A percentile compares a stretch with the other conserved stretches of the same genome.
phyloP scores from a whole-genome alignment of 2,113 vertebrate species.

The Buteo buteo region DNA sequence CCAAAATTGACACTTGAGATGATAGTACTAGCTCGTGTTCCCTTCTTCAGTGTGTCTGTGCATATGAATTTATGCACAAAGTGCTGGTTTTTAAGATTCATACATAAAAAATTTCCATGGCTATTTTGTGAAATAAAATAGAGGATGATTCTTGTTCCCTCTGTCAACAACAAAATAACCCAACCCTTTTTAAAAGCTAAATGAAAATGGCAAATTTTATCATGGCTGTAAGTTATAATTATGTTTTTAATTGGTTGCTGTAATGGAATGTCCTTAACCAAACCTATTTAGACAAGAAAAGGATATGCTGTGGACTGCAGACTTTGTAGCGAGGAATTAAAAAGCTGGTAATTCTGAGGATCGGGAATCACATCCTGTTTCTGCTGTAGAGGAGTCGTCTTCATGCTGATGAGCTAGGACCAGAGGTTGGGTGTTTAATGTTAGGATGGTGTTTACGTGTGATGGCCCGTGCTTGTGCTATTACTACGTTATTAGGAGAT shows the following conservation, averaged over 20 bases:
- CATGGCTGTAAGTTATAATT: not conserved
- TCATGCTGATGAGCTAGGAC: not conserved
- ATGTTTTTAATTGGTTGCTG: not conserved
- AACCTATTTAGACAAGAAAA: not conserved
- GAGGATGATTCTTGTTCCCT: not conserved
- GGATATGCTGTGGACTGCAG: not conserved
- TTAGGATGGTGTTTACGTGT: fast-evolving
- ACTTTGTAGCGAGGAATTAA: not conserved
- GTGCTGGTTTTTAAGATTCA: not conserved
- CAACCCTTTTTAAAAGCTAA: not conserved
- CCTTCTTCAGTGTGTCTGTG: not conserved
- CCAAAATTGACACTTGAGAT: not conserved
- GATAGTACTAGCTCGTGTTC: not conserved
- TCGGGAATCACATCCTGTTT: fast-evolving
- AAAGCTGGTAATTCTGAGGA: not conserved
- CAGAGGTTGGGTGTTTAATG: not conserved
- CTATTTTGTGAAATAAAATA: not conserved
- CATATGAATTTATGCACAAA: not conserved
- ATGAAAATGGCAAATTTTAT: not conserved
- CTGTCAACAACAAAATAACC: not conserved
- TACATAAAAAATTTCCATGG: not conserved
- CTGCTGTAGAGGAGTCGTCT: not conserved
- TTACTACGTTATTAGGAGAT: not conserved
- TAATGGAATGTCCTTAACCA: not conserved
- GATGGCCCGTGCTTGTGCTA: not conserved